Evolutionary conservation across 2,113 vertebrate species (phyloP), one percentile per base, ranked within the genome.

Genomic region (Athene noctua): DNA sequence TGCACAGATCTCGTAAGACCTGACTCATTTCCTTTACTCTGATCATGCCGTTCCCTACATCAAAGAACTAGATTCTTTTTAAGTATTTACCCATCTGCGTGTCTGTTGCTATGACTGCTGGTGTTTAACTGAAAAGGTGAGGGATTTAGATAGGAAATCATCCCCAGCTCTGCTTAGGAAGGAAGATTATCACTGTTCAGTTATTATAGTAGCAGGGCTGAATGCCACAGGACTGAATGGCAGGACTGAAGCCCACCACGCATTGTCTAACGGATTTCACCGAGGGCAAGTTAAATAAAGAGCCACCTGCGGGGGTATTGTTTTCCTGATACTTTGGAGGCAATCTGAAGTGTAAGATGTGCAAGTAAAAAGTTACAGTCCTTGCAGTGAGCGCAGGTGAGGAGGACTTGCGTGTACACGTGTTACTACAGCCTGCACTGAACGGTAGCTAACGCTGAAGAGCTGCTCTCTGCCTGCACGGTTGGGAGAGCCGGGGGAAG

Each of bases 31-130:
- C 95, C 87, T 91, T 74, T 52, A 9, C 88, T 74, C 84, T 70
- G 88, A 85, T 68, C 80, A 10, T 2, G 46, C 93, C 46, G 40
- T 5, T 96, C 66, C 36, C 90, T 73, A 73, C 84, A 91, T 93
- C 95, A 91, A 95, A 96, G 91, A 40, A 30, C 55, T 12, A n/a
- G 34, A 20, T n/a, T 72, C 82, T 90, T 84, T 90, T 55, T 15
- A 88, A 72, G 82, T 67, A 44, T 83, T 75, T 71, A 71, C 80
- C 67, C 93, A 91, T 89, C 88, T 71, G 88, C 23, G 30, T 65
- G 62, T 79, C 93, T 91, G 91, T 91, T 89, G 95, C 93, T 93
- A 86, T 85, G 88, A 79, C 87, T 88, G 93, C 95, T 88, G 83
- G 68, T 25, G 59, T 80, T 58, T 23, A 58, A 80, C 77, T 52